These are phyloP conservation scores for Urophycis tenuis DNA, from an alignment of 2,797 vertebrate species.

Conservation along the genomic window DNA sequence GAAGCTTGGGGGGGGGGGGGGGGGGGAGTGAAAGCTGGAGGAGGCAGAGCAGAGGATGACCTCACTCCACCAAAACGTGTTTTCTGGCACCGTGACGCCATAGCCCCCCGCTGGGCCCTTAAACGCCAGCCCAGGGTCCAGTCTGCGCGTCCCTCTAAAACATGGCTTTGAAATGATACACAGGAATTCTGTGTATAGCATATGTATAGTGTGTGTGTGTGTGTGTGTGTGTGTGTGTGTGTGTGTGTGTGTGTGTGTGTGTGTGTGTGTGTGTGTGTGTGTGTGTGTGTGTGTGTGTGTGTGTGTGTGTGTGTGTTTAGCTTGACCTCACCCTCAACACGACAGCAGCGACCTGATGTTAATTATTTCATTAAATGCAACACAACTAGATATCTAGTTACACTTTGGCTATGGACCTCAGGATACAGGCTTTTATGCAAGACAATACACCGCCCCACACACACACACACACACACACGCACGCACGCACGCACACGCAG, in stretches of 20 bases:
- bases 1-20: not conserved
- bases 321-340: conserved; percentile 37
- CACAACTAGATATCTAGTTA: not conserved
- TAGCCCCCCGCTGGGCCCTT: conserved; percentile 39
- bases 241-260: conserved; percentile 16
- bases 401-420: not conserved
- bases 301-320: conserved; percentile 26
- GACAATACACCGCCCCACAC: no score
- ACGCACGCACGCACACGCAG: no score
- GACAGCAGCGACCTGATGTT: conserved; percentile 13
- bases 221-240: conserved; percentile 20
- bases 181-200: conserved; percentile 32
- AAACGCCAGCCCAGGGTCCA: conserved; percentile 20
- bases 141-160: conserved; percentile 15
- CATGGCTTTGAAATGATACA: conserved; percentile 39
- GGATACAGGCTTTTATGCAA: not conserved
- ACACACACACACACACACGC: no score
- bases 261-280: conserved; percentile 20
- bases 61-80: conserved; percentile 23
- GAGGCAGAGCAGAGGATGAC: conserved; percentile 25
- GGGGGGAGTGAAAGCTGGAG: not conserved
- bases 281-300: conserved; percentile 17
- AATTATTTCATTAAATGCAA: not conserved
- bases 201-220: conserved; percentile 15
- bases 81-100: conserved; percentile 10